Base-by-base conservation (phyloP, 2,797 vertebrate genomes). In the Miichthys miiuy region DNA sequence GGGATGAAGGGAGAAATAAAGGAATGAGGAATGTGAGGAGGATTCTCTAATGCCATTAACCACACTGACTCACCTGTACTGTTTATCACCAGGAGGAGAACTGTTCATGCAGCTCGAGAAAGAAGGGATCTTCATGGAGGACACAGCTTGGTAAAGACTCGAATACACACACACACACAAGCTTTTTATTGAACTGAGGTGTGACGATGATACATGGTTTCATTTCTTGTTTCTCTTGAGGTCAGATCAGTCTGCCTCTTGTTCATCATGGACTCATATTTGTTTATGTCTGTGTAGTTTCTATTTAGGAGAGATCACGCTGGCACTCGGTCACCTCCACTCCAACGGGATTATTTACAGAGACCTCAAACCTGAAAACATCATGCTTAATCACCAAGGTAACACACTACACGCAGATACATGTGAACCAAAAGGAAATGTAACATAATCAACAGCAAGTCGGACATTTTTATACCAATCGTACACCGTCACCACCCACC, bases 61-160 rank as follows among this genome's bases (percentile, higher is more conserved):
- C 14, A 13, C 5, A 20, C 27, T n/a, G 8, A 71, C 10, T 4
- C 2, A 51, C 1, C 12, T 65, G 23, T 38, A 9, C 27, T 83
- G 63, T 85, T 54, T 56, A 57, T 83, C 65, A 3, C 64, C 87
- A 98, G 97, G 97, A 63, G 97, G 97, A 4, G 97, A 98, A 77
- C 93, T 98, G 79, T 98, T 98, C 90, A 97, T 96, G 90, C 97
- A 97, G 89, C 92, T 98, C 81, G 97, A 98, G 86, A 96, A 97
- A 60, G 97, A 98, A 72, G 97, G 97, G 63, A 98, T 98, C 91
- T 98, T 98, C 89, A 93, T 98, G 94, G 97, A 98, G 90, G 97
- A 98, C 92, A 97, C 97, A 0, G 97, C 97, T 75, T 96, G 97
- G 97, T 98, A 88, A 89, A 94, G 25, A 70, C 3, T 13, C 8